Evolutionary conservation across 2,113 vertebrate species (phyloP).

Genomic region (Chelonoidis abingdonii): DNA sequence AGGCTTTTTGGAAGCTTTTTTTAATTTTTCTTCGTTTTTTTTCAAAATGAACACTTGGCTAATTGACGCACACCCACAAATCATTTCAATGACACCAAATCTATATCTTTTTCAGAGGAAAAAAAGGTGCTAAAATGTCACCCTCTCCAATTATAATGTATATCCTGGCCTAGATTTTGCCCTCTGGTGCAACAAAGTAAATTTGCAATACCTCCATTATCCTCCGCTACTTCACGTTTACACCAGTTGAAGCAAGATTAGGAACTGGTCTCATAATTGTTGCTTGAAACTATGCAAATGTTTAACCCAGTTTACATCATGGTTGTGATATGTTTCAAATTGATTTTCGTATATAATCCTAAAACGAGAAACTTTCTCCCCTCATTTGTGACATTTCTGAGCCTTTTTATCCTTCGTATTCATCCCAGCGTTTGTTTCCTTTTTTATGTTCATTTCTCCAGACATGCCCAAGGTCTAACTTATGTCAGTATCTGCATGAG

Average conservation of each 20-base stretch:
- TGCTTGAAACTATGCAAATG: neutral
- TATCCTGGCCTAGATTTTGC: neutral
- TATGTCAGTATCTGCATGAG: neutral
- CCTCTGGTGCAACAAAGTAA: neutral
- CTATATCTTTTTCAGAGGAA: neutral
- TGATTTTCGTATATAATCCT: neutral
- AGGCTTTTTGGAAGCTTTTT: neutral
- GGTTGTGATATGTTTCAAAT: neutral
- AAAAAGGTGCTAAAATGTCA: neutral
- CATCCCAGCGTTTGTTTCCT: neutral
- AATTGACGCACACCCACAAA: neutral
- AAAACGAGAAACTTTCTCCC: neutral
- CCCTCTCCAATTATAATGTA: neutral
- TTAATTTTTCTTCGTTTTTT: fast-evolving
- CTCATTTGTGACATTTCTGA: neutral
- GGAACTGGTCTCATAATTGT: neutral
- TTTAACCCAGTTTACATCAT: neutral
- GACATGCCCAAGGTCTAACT: neutral
- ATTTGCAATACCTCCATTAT: neutral
- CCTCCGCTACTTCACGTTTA: neutral
- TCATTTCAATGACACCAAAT: neutral
- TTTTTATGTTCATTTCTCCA: neutral
- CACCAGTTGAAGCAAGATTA: neutral
- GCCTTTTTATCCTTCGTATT: neutral
- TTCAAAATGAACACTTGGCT: neutral